phyloP scores from a whole-genome alignment of 2,888 invertebrate genomes.

The Drosophila flavopinicola region DNA sequence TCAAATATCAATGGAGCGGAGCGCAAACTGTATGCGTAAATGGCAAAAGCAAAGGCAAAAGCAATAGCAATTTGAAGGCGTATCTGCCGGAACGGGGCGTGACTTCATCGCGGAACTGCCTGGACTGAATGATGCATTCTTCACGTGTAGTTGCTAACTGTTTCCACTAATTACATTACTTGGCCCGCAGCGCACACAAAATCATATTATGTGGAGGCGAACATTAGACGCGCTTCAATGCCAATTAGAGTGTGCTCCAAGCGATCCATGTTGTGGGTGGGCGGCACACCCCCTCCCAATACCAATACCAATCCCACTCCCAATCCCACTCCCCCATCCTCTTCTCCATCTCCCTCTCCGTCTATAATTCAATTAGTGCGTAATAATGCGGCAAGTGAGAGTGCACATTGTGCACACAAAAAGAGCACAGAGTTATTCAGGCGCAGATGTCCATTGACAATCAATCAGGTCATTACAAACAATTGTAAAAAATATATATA shows the following conservation, averaged over 20 bases:
- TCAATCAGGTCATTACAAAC: conserved; percentile 54
- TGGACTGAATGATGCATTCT: conserved; percentile 30
- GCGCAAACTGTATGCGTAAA: not conserved
- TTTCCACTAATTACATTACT: conserved; percentile 58
- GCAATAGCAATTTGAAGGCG: conserved; percentile 27
- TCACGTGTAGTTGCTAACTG: conserved; percentile 41
- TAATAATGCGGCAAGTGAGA: conserved; percentile 49
- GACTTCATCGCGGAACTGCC: conserved; percentile 24
- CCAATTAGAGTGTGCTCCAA: conserved; percentile 60
- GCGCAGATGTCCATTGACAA: conserved; percentile 32
- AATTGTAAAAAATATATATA: conserved; percentile 10
- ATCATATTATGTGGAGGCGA: conserved; percentile 60
- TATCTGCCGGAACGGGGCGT: conserved; percentile 38
- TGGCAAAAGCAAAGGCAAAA: too few relatives aligned
- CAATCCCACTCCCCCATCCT: not conserved
- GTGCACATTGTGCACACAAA: conserved; percentile 8
- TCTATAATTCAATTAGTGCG: conserved; percentile 54
- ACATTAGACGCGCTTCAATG: conserved; percentile 71
- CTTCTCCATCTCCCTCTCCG: not conserved
- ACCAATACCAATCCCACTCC: too few relatives aligned
- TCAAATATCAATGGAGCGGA: conserved; percentile 13
- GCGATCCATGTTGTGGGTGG: conserved; percentile 45
- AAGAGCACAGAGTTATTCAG: conserved; percentile 3
- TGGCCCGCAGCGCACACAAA: conserved; percentile 51
- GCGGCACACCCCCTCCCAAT: too few relatives aligned